These are phyloP conservation scores for Talpa occidentalis DNA, from an alignment of 2,113 vertebrate species.

Conservation along the genomic window DNA sequence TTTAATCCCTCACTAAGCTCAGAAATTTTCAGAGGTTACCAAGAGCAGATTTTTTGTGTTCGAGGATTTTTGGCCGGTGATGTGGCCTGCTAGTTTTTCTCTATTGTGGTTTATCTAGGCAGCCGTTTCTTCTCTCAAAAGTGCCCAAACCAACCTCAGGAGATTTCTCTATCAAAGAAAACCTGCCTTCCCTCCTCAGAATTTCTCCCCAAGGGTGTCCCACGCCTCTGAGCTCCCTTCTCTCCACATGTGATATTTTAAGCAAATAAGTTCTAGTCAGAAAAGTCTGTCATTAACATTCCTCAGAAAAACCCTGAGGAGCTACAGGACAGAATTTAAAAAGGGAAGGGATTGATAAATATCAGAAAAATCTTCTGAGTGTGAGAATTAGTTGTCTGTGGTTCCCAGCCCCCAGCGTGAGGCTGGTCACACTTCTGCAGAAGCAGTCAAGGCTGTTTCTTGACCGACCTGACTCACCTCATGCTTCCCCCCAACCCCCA, in stretches of 20 bases:
- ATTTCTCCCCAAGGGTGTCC: slow-evolving; percentile 56
- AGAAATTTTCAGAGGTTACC: neutral
- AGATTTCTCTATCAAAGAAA: slow-evolving; percentile 62
- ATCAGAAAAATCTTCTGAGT: neutral
- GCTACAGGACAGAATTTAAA: neutral
- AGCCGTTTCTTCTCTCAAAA: neutral
- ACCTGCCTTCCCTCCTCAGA: slow-evolving; percentile 64
- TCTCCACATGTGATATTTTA: slow-evolving; percentile 64
- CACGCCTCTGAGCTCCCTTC: slow-evolving; percentile 63
- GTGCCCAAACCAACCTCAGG: neutral
- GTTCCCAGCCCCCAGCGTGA: neutral
- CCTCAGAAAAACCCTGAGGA: slow-evolving; percentile 65
- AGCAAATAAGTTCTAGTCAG: slow-evolving; percentile 55
- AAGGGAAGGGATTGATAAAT: neutral
- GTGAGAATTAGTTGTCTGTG: neutral
- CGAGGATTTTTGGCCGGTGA: neutral
- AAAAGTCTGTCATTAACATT: slow-evolving; percentile 82
- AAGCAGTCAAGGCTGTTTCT: rapidly evolving
- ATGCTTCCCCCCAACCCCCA: rapidly evolving
- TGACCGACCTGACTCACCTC: rapidly evolving
- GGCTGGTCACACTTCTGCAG: neutral
- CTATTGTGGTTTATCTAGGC: neutral
- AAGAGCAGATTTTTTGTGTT: neutral
- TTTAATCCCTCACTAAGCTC: neutral
- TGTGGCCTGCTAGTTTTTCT: neutral